These are phyloP conservation scores for Podilymbus podiceps DNA, from an alignment of 2,113 vertebrate species.

Conservation along the genomic window DNA sequence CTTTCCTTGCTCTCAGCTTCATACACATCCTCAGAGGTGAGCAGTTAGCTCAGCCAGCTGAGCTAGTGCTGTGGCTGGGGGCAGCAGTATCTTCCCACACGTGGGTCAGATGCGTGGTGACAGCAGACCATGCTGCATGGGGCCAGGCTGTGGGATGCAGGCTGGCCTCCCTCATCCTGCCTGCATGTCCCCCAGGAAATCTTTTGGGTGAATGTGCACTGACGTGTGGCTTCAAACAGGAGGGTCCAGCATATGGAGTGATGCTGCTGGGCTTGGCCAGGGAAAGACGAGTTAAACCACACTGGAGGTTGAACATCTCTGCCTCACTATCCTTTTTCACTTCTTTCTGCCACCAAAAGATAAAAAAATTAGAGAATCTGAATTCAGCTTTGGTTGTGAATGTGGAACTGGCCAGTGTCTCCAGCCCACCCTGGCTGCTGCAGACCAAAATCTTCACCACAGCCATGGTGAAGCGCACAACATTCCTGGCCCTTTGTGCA, in stretches of 20 bases:
- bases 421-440: background rate
- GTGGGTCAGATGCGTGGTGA: rapidly evolving
- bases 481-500: background rate
- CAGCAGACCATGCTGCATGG: background rate
- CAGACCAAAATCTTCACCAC: background rate
- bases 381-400: background rate
- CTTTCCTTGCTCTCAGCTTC: background rate
- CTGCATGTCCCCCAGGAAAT: background rate
- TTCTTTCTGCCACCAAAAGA: background rate
- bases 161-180: background rate
- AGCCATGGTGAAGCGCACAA: background rate
- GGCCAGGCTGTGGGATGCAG: background rate
- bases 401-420: background rate
- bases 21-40: background rate
- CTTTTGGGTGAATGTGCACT: background rate
- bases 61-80: rapidly evolving
- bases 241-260: background rate
- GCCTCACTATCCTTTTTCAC: background rate
- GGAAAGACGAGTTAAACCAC: background rate
- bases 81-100: background rate
- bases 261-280: background rate
- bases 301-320: background rate
- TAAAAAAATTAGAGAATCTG: background rate
- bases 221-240: background rate
- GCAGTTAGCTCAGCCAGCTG: background rate